Conservation (phyloP, 64 coral and sea anemone species). For the Montipora capricornis region DNA sequence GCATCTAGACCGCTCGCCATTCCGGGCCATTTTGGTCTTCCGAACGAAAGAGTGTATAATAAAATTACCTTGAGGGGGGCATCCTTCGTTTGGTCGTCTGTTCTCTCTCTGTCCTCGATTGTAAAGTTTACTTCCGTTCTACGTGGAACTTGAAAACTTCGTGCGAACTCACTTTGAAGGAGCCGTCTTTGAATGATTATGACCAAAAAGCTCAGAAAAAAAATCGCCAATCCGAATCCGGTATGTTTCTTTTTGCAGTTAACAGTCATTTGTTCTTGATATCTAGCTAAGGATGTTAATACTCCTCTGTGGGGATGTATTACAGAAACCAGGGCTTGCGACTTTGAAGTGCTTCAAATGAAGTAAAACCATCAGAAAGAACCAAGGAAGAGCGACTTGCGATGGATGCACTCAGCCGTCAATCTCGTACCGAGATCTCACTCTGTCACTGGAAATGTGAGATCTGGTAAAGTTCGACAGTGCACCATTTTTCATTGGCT, state of each 20-base stretch:
- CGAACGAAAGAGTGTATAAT: not conserved
- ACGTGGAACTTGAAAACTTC: not conserved
- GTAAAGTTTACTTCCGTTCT: no score
- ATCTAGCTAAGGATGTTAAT: no score
- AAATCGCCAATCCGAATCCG: not conserved
- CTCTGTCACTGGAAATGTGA: no score
- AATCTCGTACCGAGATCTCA: no score
- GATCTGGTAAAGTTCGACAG: no score
- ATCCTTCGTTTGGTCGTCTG: not conserved
- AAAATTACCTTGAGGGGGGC: not conserved
- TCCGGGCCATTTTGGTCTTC: not conserved
- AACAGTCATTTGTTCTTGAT: no score
- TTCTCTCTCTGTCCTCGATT: no score
- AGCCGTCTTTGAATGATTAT: not conserved
- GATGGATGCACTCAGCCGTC: not conserved
- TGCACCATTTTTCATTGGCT: no score
- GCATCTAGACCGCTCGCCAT: not conserved
- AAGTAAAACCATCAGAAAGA: slow-evolving; percentile 20
- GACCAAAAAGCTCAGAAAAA: not conserved
- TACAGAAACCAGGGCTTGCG: no score
- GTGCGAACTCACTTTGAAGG: not conserved
- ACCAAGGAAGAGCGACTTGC: slow-evolving; percentile 30
- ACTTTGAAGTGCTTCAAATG: not conserved
- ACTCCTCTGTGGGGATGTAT: no score
- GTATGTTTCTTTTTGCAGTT: no score